Conservation (phyloP, 2,797 vertebrate species). For the Fistularia tabacaria region DNA sequence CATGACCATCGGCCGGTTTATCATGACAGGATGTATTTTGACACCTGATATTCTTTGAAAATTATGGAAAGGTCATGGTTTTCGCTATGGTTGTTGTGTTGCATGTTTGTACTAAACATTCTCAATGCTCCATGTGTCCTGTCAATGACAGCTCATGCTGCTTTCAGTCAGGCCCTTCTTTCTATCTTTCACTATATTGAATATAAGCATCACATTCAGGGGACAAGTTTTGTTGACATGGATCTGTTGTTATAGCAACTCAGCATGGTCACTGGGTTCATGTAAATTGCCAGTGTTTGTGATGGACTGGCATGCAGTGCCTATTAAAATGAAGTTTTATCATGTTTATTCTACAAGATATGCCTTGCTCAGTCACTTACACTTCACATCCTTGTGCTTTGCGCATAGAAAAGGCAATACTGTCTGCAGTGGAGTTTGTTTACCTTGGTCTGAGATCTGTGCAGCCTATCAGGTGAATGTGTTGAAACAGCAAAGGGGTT, state of each 20-base stretch:
- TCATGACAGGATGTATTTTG: slow-evolving; percentile 44
- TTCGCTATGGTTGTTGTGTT: slow-evolving; percentile 24
- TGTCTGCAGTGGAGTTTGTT: slow-evolving; percentile 29
- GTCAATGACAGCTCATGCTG: slow-evolving; percentile 39
- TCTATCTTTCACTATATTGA: slow-evolving; percentile 32
- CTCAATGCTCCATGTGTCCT: slow-evolving; percentile 48
- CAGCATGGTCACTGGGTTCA: slow-evolving; percentile 50
- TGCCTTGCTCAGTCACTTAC: slow-evolving; percentile 17
- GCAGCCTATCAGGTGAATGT: slow-evolving; percentile 32
- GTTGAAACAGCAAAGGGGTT: slow-evolving; percentile 20
- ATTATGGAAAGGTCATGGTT: slow-evolving; percentile 28
- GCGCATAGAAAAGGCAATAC: slow-evolving; percentile 6
- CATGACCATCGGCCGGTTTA: slow-evolving; percentile 55
- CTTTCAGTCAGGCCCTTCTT: slow-evolving; percentile 31
- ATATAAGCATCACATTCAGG: slow-evolving; percentile 49
- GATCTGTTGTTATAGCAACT: slow-evolving; percentile 62
- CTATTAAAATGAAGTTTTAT: slow-evolving; percentile 41
- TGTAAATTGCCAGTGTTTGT: slow-evolving; percentile 32
- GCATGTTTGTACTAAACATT: slow-evolving; percentile 44
- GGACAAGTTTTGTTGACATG: slow-evolving; percentile 63
- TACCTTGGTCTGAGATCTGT: slow-evolving; percentile 42
- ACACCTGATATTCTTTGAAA: slow-evolving; percentile 37
- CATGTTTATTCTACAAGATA: slow-evolving; percentile 52
- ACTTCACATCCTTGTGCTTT: slow-evolving; percentile 10
- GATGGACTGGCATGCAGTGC: slow-evolving; percentile 23